Evolutionary conservation across 2,113 vertebrate genomes (phyloP), one percentile per base, ranked within the genome.

Genomic region (Sinocyclocheilus rhinocerous): DNA sequence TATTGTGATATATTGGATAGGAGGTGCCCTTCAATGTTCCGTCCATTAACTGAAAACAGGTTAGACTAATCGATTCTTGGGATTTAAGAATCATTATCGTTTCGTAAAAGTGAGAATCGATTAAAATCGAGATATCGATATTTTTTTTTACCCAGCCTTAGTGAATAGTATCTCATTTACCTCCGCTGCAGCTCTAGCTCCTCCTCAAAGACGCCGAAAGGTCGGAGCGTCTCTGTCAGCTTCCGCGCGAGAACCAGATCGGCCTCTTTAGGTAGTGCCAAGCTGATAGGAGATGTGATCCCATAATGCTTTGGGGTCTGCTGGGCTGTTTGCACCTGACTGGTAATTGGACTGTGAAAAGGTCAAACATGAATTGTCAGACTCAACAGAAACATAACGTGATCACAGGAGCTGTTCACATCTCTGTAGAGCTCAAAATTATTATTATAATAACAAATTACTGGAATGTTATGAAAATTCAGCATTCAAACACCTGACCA

Each of bases 281-380:
- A 91, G 92, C 96, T 97, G 94, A 98, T 97, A 45, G 97, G 96
- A 87, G 95, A 96, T 50, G 96, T 97, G 90, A 97, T 96, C 90
- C 97, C 97, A 96, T 95, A 97, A 90, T 96, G 95, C 93, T 94
- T 97, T 89, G 94, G 93, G 0, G 92, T 90, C 39, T 94, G 95
- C 88, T 94, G 96, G 29, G 92, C 92, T 87, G 94, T 91, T 75
- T 93, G 97, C 93, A 94, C 95, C 94, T 96, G 95, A 87, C 91
- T 96, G 91, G 92, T 93, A 90, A 95, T 91, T 85, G 95, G 96
- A 95, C 97, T 98, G 93, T 83, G 93, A 93, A 90, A 76, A 24
- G 84, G 67, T 84, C 9, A 80, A 84, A 55, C 0, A 76, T 3
- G 9, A 18, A 10, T 39, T n/a, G 26, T 73, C 16, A 85, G 83